Conservation (phyloP, 2,113 vertebrate species). For the Cebus imitator region DNA sequence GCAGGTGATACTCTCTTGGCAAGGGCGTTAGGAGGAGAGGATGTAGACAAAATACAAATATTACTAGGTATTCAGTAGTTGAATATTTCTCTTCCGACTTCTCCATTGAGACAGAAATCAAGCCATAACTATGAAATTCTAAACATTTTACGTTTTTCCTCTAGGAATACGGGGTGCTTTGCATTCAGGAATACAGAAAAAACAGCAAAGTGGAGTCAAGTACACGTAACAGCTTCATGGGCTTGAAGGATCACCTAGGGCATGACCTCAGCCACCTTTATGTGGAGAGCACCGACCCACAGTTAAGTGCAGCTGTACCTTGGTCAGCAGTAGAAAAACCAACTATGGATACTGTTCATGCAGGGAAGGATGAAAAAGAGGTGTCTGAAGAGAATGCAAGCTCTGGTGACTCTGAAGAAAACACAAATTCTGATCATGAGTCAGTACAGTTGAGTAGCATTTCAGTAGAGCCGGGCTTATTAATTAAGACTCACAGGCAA, state of each 20-base stretch:
- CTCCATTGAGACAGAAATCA: neutral
- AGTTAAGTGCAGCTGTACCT: conserved; percentile 88
- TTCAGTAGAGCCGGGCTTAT: conserved; percentile 80
- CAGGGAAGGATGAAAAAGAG: conserved; percentile 85
- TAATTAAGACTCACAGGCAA: conserved; percentile 88
- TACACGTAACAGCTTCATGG: conserved; percentile 95
- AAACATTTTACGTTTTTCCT: conserved; percentile 63
- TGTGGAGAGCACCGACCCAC: conserved; percentile 89
- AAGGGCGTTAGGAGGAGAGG: neutral
- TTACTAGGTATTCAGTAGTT: neutral
- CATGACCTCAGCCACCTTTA: conserved; percentile 92
- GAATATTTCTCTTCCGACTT: neutral
- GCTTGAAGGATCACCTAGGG: conserved; percentile 96
- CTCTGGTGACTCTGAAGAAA: conserved; percentile 88
- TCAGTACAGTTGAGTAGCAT: conserved; percentile 79
- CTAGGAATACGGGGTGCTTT: conserved; percentile 88
- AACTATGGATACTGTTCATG: conserved; percentile 89
- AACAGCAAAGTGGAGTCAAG: conserved; percentile 89
- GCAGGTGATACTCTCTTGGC: neutral
- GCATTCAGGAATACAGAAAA: conserved; percentile 87
- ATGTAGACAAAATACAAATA: neutral
- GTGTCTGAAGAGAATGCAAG: conserved; percentile 81
- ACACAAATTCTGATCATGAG: conserved; percentile 88
- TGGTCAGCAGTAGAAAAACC: conserved; percentile 86
- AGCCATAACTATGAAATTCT: neutral